Percentiles rank a stretch among this genome's conserved stretches.
Conservation (phyloP, 2,113 vertebrate species). For the Zosterops borbonicus region DNA sequence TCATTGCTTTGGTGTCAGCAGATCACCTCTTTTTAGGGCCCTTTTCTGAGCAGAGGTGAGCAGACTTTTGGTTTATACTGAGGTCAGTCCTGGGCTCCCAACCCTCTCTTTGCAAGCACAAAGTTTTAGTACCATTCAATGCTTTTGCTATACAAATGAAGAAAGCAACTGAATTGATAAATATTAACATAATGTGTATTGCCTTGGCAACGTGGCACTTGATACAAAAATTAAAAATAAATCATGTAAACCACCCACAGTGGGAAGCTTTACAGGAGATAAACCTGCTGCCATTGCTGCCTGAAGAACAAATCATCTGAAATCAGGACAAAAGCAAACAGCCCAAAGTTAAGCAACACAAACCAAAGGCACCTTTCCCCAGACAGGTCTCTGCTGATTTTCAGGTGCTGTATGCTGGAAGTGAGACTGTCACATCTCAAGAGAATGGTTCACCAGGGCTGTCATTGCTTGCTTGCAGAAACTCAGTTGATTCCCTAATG, state of each 20-base stretch:
- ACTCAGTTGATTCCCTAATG: not conserved
- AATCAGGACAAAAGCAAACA: constrained; percentile 43
- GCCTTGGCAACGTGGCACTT: constrained; percentile 58
- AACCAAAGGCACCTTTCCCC: constrained; percentile 14
- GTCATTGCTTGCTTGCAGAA: not conserved
- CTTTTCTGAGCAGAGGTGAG: not conserved
- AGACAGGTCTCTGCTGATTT: not conserved
- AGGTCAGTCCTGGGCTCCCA: not conserved
- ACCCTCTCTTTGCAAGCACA: not conserved
- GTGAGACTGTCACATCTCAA: not conserved
- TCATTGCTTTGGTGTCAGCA: not conserved
- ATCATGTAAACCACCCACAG: constrained; percentile 57
- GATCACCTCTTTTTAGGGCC: not conserved
- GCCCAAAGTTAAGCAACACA: not conserved
- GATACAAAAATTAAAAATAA: constrained; percentile 61
- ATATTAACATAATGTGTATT: constrained; percentile 65
- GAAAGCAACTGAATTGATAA: constrained; percentile 51
- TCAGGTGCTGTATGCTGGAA: not conserved
- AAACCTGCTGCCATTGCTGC: not conserved
- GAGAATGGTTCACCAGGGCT: not conserved
- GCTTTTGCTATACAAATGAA: constrained; percentile 37
- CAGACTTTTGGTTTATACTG: not conserved
- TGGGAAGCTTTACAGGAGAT: constrained; percentile 18
- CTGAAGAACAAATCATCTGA: constrained; percentile 39
- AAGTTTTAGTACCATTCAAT: not conserved